phyloP scores from a whole-genome alignment of 1,140 invertebrate genomes.

The Popillia japonica region DNA sequence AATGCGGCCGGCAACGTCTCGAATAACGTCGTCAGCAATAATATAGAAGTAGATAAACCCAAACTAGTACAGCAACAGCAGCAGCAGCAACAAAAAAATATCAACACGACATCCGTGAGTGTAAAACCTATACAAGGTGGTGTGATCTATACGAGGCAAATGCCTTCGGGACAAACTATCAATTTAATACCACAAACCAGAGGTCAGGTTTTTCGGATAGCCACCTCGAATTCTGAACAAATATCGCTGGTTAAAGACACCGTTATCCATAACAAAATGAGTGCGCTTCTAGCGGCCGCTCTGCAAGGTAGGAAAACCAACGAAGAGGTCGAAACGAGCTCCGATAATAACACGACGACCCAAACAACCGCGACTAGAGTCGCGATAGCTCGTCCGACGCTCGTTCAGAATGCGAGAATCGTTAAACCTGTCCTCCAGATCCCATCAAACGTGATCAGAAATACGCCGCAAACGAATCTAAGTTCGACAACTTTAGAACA shows the following conservation, averaged over 20 bases:
- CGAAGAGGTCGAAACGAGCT: slow-evolving; percentile 57
- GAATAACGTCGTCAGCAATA: slow-evolving; percentile 41
- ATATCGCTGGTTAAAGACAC: slow-evolving; percentile 59
- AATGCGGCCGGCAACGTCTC: slow-evolving; percentile 37
- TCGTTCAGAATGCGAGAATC: slow-evolving; percentile 63
- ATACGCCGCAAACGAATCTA: slow-evolving; percentile 60
- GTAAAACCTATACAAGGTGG: slow-evolving; percentile 69
- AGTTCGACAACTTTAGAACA: slow-evolving; percentile 75
- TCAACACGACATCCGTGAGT: slow-evolving; percentile 48
- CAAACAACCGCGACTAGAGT: slow-evolving; percentile 40
- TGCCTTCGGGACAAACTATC: slow-evolving; percentile 68
- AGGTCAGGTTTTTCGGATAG: slow-evolving; percentile 58
- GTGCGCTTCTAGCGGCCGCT: slow-evolving; percentile 60
- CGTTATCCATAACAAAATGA: slow-evolving; percentile 61
- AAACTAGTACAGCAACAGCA: slow-evolving; percentile 39
- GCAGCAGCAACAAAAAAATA: too few relatives aligned
- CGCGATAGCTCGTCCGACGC: slow-evolving; percentile 51
- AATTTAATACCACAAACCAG: slow-evolving; percentile 65
- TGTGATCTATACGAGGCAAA: slow-evolving; percentile 69
- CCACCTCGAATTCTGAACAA: slow-evolving; percentile 58
- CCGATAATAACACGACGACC: slow-evolving; percentile 49
- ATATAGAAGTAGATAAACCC: slow-evolving; percentile 37
- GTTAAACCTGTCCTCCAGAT: slow-evolving; percentile 67
- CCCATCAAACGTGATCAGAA: slow-evolving; percentile 66
- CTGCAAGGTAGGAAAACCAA: slow-evolving; percentile 58